Percentiles rank a stretch among this genome's conserved stretches.
Conservation (phyloP, 1,140 invertebrate species). For the Temnothorax longispinosus region DNA sequence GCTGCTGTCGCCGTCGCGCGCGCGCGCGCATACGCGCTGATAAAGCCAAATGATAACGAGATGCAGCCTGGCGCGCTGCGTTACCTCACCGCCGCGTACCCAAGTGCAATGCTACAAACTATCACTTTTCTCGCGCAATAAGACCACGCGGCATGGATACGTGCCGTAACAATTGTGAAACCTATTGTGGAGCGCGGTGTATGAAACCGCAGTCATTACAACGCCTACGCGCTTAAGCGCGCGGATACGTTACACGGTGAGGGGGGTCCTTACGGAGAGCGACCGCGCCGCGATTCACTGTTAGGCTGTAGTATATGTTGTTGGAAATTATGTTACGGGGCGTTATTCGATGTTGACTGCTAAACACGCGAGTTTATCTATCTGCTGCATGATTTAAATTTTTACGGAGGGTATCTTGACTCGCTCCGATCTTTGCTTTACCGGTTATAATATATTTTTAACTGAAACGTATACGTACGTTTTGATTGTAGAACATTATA, state of each 20-base stretch:
- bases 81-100: slow-evolving; percentile 27
- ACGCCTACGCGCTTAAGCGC: slow-evolving; percentile 59
- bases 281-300: slow-evolving; percentile 30
- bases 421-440: background rate
- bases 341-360: slow-evolving; percentile 17
- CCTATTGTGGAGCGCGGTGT: slow-evolving; percentile 42
- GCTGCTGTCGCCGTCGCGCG: background rate
- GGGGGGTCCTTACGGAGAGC: background rate
- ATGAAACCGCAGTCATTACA: slow-evolving; percentile 61
- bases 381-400: background rate
- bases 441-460: too few relatives aligned
- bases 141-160: slow-evolving; percentile 35
- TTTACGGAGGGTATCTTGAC: background rate
- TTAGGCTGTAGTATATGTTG: background rate
- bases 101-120: slow-evolving; percentile 59
- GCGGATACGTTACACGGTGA: slow-evolving; percentile 17
- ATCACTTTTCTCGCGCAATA: slow-evolving; percentile 57
- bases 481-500: background rate
- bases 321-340: background rate
- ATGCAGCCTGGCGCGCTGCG: slow-evolving; percentile 18
- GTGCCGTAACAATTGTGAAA: slow-evolving; percentile 48
- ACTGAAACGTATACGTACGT: too few relatives aligned
- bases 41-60: slow-evolving; percentile 53
- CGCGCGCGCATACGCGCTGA: background rate
- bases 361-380: background rate